Evolutionary conservation across 2,888 invertebrate species (phyloP), one percentile per base, ranked within the genome.

Genomic region (Boloria euphrosyne): DNA sequence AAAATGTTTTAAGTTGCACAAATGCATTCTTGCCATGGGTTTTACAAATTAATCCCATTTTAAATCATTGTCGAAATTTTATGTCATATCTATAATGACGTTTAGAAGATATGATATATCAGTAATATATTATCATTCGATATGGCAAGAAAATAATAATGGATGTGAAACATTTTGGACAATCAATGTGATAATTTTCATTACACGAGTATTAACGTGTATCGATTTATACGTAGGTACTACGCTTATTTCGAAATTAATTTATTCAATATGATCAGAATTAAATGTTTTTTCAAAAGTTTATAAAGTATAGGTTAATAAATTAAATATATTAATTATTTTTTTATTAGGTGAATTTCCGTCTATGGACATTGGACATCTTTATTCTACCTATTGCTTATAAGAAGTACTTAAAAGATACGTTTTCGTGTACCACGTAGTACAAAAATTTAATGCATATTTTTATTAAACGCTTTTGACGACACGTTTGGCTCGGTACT

Each of bases 51-150:
- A 55, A 46, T 22, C 22, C 1, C 27, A 57, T 27, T 27, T 4
- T 10, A n/a, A 22, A 57, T 57, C 22, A n/a, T 46, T 46, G 22
- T 44, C 22, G n/a, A 22, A 46, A 46, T 46, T 22, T 10, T 2
- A 10, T 38, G 10, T 1, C 2, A 16, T 57, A 57, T 57, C 22
- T 46, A n/a, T 14, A n/a, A 14, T 44, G 44, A 22, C 13, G n/a
- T 46, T 22, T n/a, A 38, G 5, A 22, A 43, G 10, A 57, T 46
- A 57, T n/a, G 44, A 57, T 22, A 27, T 57, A 46, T 57, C 22
- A 44, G 10, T 38, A 2, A 38, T 22, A 54, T 38, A 44, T 43
- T 4, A n/a, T n/a, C 6, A 14, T 44, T 44, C 43, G 18, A 44
- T 44, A 55, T 18, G 18, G 14, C 18, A 18, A 7, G 14, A 14